Percentiles rank a stretch among this genome's conserved stretches.
These are phyloP conservation scores for Salvator merianae DNA, from an alignment of 2,113 vertebrate genomes.

Conservation along the genomic window DNA sequence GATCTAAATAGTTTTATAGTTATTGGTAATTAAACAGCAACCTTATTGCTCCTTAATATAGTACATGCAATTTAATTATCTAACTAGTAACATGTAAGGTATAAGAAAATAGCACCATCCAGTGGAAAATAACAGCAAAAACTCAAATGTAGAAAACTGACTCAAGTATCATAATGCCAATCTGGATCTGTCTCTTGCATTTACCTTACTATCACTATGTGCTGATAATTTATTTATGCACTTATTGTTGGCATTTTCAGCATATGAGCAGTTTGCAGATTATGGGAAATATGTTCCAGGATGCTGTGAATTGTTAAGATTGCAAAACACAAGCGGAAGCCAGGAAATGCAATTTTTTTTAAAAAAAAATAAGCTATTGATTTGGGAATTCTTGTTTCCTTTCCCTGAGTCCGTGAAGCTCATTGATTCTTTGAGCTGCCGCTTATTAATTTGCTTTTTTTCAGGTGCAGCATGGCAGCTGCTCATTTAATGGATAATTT, in stretches of 20 bases:
- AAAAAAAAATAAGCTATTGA: no score
- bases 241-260: neutral
- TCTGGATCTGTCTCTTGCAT: neutral
- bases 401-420: neutral
- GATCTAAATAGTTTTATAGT: no score
- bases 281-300: neutral
- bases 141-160: neutral
- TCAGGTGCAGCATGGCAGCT: neutral
- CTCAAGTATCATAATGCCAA: neutral
- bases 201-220: neutral
- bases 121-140: slow-evolving; percentile 48
- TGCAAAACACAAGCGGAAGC: no score
- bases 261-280: neutral
- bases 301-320: neutral
- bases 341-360: no score
- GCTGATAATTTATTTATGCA: neutral
- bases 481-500: neutral
- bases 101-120: slow-evolving; percentile 59
- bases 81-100: neutral
- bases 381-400: no score
- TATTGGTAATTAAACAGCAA: neutral
- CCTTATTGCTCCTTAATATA: neutral
- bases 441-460: neutral
- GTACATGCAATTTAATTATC: neutral
- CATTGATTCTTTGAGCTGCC: neutral